Conservation (phyloP, 2,888 invertebrate genomes). For the Diaphora mendica region DNA sequence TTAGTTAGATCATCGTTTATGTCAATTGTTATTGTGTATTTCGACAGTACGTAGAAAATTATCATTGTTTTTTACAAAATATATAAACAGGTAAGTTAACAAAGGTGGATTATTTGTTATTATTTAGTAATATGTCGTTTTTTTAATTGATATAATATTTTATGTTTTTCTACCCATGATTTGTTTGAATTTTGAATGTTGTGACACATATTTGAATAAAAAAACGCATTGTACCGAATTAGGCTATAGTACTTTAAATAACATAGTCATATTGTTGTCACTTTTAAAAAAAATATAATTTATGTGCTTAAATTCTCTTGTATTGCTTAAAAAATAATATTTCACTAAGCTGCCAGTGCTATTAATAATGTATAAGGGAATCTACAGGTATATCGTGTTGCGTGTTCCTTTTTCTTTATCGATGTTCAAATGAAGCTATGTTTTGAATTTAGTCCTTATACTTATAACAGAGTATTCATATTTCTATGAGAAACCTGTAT, state of each 20-base stretch:
- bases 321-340: constrained; percentile 10
- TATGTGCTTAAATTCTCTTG: neutral
- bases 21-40: constrained; percentile 80
- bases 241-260: neutral
- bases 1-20: constrained; percentile 61
- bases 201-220: neutral
- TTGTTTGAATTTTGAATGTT: neutral
- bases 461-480: neutral
- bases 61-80: constrained; percentile 65
- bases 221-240: neutral
- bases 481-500: too few relatives aligned
- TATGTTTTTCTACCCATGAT: neutral
- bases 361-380: constrained; percentile 30
- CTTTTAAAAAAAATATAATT: neutral
- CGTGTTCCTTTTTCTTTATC: constrained; percentile 25
- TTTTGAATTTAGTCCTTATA: constrained; percentile 8
- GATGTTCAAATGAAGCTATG: constrained; percentile 16
- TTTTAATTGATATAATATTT: neutral
- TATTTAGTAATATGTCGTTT: neutral
- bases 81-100: constrained; percentile 55
- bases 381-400: constrained; percentile 40
- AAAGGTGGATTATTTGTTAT: constrained; percentile 7
- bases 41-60: constrained; percentile 59
- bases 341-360: constrained; percentile 13
- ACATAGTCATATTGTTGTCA: neutral